These are phyloP conservation scores for Gymnosoma rotundatum DNA, from an alignment of 2,888 invertebrate genomes.

Conservation along the genomic window DNA sequence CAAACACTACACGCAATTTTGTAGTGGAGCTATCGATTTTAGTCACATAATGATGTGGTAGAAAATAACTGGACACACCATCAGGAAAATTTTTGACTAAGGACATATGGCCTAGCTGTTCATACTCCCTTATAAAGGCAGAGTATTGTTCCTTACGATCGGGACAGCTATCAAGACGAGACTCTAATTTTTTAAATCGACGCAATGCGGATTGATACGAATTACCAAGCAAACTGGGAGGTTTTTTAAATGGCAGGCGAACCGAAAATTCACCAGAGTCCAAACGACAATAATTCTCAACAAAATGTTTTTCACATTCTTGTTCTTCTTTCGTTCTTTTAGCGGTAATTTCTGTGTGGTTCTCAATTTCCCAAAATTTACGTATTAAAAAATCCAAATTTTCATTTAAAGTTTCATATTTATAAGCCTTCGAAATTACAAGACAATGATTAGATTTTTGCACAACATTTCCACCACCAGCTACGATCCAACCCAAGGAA, in stretches of 20 bases:
- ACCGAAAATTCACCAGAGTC: neutral
- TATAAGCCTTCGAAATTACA: neutral
- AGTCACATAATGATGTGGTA: too few species aligned
- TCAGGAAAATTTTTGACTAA: too few species aligned
- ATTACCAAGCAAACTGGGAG: slow-evolving; percentile 29
- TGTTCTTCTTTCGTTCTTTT: slow-evolving; percentile 19
- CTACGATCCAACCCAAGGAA: slow-evolving; percentile 53
- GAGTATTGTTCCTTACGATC: too few species aligned
- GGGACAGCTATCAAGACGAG: too few species aligned
- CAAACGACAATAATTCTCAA: neutral
- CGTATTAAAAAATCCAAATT: neutral
- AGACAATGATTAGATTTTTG: neutral
- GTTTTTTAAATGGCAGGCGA: slow-evolving; percentile 3
- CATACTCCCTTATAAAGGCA: too few species aligned
- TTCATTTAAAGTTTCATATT: neutral
- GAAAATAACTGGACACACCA: too few species aligned
- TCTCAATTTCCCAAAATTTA: slow-evolving; percentile 8
- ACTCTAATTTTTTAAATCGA: slow-evolving; percentile 47
- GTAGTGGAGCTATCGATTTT: too few species aligned
- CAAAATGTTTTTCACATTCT: neutral
- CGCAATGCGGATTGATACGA: slow-evolving; percentile 5
- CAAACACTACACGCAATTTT: too few species aligned
- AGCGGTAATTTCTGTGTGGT: neutral
- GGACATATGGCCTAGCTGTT: too few species aligned
- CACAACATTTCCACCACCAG: neutral